Conservation (phyloP, 2,797 vertebrate genomes). For the Melanogrammus aeglefinus region DNA sequence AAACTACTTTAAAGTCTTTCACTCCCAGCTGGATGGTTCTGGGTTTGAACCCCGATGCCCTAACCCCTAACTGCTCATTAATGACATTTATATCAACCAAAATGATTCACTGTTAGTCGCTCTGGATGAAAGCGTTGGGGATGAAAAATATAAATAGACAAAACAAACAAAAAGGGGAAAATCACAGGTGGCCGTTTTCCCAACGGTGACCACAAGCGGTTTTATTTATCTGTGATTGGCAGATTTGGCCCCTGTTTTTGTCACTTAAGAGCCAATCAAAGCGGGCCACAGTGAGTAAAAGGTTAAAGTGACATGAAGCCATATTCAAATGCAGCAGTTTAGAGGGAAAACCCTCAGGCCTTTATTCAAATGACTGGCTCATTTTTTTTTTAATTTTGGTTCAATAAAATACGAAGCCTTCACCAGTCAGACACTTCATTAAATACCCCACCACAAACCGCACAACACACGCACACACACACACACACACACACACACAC, state of each 20-base stretch:
- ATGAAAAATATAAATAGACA: background rate
- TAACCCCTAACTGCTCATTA: too few relatives aligned
- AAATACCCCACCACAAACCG: constrained; percentile 54
- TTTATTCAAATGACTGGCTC: constrained; percentile 66
- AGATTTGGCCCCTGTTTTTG: constrained; percentile 13
- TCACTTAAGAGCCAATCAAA: constrained; percentile 39
- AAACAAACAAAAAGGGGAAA: background rate
- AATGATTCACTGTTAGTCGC: too few relatives aligned
- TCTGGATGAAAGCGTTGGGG: too few relatives aligned
- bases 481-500: too few relatives aligned
- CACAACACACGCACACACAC: too few relatives aligned
- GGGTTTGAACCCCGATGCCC: too few relatives aligned
- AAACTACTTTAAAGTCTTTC: too few relatives aligned
- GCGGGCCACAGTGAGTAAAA: constrained; percentile 52
- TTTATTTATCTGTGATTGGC: background rate
- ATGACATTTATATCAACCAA: too few relatives aligned
- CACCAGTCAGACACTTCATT: constrained; percentile 73
- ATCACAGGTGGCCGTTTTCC: too few relatives aligned
- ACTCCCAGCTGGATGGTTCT: too few relatives aligned
- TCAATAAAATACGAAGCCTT: constrained; percentile 68
- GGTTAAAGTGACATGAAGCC: constrained; percentile 69
- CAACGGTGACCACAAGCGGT: too few relatives aligned
- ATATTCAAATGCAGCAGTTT: constrained; percentile 70
- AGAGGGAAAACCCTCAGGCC: constrained; percentile 63
- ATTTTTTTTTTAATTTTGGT: constrained; percentile 69